Percentiles rank a stretch among this genome's conserved stretches.
Evolutionary conservation across 2,797 vertebrate species (phyloP).

Genomic region (Bradypodion pumilum): DNA sequence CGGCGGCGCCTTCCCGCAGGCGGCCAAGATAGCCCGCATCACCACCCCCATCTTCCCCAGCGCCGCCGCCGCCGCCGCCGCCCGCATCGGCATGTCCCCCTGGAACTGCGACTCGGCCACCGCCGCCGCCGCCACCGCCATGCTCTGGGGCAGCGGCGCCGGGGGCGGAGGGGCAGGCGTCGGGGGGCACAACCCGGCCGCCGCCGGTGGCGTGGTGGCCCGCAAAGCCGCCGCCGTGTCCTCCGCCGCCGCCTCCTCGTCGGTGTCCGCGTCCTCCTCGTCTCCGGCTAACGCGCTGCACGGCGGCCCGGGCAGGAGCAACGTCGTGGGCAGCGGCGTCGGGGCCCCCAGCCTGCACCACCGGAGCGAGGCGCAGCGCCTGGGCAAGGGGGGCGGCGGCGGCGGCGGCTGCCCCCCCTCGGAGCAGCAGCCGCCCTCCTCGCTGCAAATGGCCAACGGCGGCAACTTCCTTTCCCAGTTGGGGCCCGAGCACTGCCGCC

Average conservation of each 20-base stretch:
- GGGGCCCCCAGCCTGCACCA: constrained; percentile 83
- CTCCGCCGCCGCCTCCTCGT: constrained; percentile 68
- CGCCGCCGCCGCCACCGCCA: constrained; percentile 87
- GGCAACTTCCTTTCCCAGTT: constrained; percentile 96
- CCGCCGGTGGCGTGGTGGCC: constrained; percentile 63
- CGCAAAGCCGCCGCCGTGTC: constrained; percentile 40
- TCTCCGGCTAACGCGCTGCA: constrained; percentile 13
- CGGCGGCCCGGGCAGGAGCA: constrained; percentile 65
- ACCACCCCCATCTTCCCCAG: constrained; percentile 93
- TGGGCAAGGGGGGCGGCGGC: too few species aligned
- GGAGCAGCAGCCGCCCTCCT: constrained; percentile 73
- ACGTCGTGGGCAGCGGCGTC: constrained; percentile 71
- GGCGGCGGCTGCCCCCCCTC: constrained; percentile 33
- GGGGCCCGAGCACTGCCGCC: constrained; percentile 96
- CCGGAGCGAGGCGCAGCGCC: constrained; percentile 91
- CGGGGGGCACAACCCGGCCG: constrained; percentile 64
- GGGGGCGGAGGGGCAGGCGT: constrained; percentile 64
- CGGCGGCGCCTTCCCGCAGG: constrained; percentile 91
- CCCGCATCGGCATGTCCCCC: constrained; percentile 94
- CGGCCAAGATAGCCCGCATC: constrained; percentile 94
- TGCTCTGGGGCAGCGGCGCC: constrained; percentile 87
- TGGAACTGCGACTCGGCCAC: constrained; percentile 95
- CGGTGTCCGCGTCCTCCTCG: constrained; percentile 26
- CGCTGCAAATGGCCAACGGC: constrained; percentile 96
- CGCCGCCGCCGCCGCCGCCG: constrained; percentile 81